phyloP scores from a whole-genome alignment of 2,888 invertebrate species.

The Chydorus sphaericus region DNA sequence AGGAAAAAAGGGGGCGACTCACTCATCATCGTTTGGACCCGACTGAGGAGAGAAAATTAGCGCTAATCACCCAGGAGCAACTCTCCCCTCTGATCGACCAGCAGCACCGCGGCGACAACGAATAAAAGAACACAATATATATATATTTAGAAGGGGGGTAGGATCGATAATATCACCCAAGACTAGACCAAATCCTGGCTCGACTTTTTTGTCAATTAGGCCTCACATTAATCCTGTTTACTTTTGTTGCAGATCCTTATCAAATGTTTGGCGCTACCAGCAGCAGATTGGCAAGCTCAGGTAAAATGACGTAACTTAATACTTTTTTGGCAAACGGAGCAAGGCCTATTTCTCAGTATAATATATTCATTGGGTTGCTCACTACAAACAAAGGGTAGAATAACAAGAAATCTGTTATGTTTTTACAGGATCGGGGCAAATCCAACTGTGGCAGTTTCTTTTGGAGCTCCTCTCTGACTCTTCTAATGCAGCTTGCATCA shows the following conservation, averaged over 20 bases:
- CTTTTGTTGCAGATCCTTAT: constrained; percentile 69
- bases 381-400: not conserved
- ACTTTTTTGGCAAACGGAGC: no score
- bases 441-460: constrained; percentile 97
- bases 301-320: constrained; percentile 36
- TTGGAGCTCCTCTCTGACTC: constrained; percentile 91
- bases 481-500: constrained; percentile 88
- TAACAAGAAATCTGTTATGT: constrained; percentile 16
- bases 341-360: no score
- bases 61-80: no score
- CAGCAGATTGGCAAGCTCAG: constrained; percentile 89
- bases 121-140: not conserved
- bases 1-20: not conserved
- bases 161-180: not conserved
- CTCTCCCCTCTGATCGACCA: no score
- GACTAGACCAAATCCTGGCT: not conserved
- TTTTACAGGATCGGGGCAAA: constrained; percentile 75
- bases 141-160: not conserved
- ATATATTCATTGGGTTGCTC: no score
- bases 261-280: constrained; percentile 95
- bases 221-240: not conserved
- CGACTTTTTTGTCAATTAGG: not conserved
- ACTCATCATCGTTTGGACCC: not conserved
- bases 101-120: not conserved
- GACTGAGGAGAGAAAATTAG: no score